Evolutionary conservation across 2,797 vertebrate species (phyloP).

Genomic region (Coluber constrictor): DNA sequence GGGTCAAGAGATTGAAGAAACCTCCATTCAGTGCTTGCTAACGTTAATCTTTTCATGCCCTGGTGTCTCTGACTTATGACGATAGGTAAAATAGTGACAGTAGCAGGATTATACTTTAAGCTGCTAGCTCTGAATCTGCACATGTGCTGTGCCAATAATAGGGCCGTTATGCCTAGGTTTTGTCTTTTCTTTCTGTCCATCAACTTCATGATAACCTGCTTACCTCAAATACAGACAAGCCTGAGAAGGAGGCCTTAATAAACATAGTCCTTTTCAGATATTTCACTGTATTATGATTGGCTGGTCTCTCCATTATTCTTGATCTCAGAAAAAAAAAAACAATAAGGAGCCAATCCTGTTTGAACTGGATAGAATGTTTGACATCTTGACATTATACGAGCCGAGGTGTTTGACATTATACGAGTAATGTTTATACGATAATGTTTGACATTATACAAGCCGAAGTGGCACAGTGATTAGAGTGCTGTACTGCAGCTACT

Average conservation of each 20-base stretch:
- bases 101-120: conserved; percentile 31
- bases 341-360: background rate
- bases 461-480: too few species aligned
- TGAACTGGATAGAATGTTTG: background rate
- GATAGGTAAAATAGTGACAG: conserved; percentile 33
- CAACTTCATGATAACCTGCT: conserved; percentile 1
- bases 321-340: background rate
- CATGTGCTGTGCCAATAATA: conserved; percentile 15
- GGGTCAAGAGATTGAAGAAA: conserved; percentile 18
- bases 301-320: background rate
- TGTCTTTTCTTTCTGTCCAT: conserved; percentile 17
- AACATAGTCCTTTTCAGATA: background rate
- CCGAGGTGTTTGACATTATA: too few species aligned
- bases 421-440: too few species aligned
- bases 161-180: background rate
- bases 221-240: conserved; percentile 9
- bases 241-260: background rate
- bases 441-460: too few species aligned
- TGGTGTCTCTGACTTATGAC: conserved; percentile 29
- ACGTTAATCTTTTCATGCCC: conserved; percentile 25
- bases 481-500: too few species aligned
- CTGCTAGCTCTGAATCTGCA: conserved; percentile 6
- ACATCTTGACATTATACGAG: background rate
- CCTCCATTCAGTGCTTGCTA: conserved; percentile 10
- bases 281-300: background rate